Evolutionary conservation across 2,113 vertebrate species (phyloP).

Genomic region (Eupsittula cactorum): DNA sequence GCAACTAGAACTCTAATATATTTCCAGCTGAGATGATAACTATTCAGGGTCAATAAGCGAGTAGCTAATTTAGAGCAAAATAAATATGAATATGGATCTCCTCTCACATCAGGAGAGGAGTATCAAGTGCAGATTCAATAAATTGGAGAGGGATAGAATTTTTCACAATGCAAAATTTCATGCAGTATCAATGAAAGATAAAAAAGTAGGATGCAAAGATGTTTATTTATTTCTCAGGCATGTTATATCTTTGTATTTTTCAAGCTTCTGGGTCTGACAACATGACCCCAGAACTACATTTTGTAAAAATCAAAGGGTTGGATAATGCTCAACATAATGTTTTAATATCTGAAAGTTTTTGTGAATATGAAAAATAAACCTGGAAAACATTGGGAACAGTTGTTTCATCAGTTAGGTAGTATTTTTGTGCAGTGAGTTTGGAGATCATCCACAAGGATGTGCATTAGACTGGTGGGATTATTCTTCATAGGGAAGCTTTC

Average conservation of each 20-base stretch:
- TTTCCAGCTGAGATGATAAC: slow-evolving; percentile 82
- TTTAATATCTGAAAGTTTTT: not conserved
- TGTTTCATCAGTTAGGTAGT: not conserved
- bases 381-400: not conserved
- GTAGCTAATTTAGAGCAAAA: slow-evolving; percentile 80
- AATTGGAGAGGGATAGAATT: not conserved
- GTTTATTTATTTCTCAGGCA: not conserved
- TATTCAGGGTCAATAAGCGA: slow-evolving; percentile 80
- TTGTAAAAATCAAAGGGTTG: not conserved
- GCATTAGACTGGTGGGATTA: not conserved
- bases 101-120: not conserved
- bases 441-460: not conserved
- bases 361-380: not conserved
- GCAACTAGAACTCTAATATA: slow-evolving; percentile 81
- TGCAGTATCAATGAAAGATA: not conserved
- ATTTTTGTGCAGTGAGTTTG: not conserved
- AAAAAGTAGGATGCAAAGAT: not conserved
- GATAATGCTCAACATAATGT: not conserved
- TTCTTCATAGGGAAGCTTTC: not conserved
- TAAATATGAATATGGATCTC: slow-evolving; percentile 65
- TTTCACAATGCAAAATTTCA: not conserved
- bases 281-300: not conserved
- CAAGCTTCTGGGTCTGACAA: not conserved
- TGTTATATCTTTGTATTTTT: not conserved
- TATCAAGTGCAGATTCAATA: not conserved